Conservation (phyloP, 2,113 vertebrate species). For the Pluvianellus socialis region DNA sequence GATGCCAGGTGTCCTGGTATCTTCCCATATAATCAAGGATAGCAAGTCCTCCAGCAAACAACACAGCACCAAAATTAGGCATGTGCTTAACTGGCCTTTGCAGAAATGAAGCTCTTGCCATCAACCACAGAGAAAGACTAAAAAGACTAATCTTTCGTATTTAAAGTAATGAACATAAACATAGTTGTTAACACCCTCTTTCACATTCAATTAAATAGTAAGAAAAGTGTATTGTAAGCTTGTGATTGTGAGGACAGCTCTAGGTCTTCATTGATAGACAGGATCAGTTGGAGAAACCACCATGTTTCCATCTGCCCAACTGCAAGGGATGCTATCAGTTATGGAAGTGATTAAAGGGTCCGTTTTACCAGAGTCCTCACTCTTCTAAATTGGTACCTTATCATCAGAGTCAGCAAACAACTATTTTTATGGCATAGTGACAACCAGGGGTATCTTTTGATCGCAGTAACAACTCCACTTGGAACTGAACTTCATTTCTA, state of each 20-base stretch:
- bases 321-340: neutral
- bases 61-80: neutral
- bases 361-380: neutral
- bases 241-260: neutral
- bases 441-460: neutral
- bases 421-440: neutral
- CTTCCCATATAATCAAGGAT: neutral
- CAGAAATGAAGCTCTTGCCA: neutral
- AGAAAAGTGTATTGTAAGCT: neutral
- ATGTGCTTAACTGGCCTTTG: neutral
- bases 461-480: neutral
- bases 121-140: neutral
- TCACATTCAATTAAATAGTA: neutral
- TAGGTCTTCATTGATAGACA: neutral
- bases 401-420: neutral
- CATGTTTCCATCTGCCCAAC: neutral
- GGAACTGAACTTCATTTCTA: neutral
- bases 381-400: neutral
- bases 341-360: neutral
- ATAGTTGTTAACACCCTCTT: neutral
- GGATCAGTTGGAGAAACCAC: neutral
- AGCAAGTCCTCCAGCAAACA: neutral
- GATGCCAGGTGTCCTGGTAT: neutral
- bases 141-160: neutral
- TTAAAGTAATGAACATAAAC: neutral